Percentiles rank a stretch among this genome's conserved stretches.
phyloP scores from a whole-genome alignment of 2,113 vertebrate species.

The Anoplopoma fimbria region DNA sequence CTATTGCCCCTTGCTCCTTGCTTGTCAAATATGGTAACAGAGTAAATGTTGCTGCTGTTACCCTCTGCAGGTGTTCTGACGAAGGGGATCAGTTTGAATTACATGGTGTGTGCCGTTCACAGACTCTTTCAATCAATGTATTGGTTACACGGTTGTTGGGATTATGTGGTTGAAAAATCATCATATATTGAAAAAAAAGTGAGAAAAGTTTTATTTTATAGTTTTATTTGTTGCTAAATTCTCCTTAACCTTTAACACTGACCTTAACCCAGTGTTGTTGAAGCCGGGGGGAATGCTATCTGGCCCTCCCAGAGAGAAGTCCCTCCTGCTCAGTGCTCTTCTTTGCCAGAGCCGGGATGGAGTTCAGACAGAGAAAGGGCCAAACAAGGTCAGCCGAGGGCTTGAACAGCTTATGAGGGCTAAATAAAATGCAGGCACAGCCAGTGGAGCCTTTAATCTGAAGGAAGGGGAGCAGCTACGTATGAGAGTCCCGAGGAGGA shows the following conservation, averaged over 20 bases:
- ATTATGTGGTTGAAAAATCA: not conserved
- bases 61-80: slow-evolving; percentile 39
- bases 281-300: slow-evolving; percentile 37
- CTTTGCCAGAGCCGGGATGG: slow-evolving; percentile 45
- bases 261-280: slow-evolving; percentile 36
- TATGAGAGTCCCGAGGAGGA: not conserved
- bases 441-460: slow-evolving; percentile 32
- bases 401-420: slow-evolving; percentile 38
- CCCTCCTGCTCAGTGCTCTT: slow-evolving; percentile 34
- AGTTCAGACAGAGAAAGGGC: slow-evolving; percentile 47
- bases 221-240: slow-evolving; percentile 39
- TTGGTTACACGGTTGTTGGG: not conserved
- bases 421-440: slow-evolving; percentile 53
- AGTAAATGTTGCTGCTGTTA: not conserved
- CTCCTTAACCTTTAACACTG: slow-evolving; percentile 41
- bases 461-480: slow-evolving; percentile 5
- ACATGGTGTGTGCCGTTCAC: slow-evolving; percentile 23
- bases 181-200: not conserved
- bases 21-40: slow-evolving; percentile 53
- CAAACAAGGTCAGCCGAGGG: slow-evolving; percentile 61
- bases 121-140: not conserved
- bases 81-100: slow-evolving; percentile 53
- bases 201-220: no score
- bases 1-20: slow-evolving; percentile 40
- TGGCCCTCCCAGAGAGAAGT: slow-evolving; percentile 26